Conservation (phyloP, 2,113 vertebrate species). For the Mystacornis crossleyi region DNA sequence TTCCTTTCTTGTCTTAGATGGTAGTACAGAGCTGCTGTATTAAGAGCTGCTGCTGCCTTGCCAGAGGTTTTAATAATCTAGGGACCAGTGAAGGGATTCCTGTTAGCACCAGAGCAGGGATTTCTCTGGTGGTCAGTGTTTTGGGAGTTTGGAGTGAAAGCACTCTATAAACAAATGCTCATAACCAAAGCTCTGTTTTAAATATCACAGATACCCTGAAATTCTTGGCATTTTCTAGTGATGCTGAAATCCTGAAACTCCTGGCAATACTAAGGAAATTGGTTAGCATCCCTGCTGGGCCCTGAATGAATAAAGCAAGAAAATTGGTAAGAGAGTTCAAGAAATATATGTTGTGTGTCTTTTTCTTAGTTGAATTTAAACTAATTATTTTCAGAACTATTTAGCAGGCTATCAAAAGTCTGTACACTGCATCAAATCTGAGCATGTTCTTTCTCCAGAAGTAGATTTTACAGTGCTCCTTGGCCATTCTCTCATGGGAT, state of each 20-base stretch:
- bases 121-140: background rate
- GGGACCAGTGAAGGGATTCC: background rate
- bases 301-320: background rate
- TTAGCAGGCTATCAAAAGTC: background rate
- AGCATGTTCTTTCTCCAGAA: background rate
- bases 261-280: background rate
- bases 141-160: background rate
- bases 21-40: background rate
- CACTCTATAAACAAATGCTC: background rate
- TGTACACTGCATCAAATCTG: background rate
- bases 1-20: background rate
- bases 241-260: background rate
- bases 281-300: background rate
- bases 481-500: background rate
- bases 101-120: background rate
- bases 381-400: background rate
- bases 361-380: background rate
- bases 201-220: background rate
- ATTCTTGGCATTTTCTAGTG: background rate
- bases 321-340: background rate
- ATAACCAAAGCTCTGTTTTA: background rate
- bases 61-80: background rate
- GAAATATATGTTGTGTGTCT: background rate
- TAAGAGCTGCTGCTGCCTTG: background rate
- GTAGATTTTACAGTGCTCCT: background rate